A percentile compares a stretch with the other conserved stretches of the same genome.
Evolutionary conservation across 2,888 invertebrate genomes (phyloP).

Genomic region (Rhabditoides inermis): DNA sequence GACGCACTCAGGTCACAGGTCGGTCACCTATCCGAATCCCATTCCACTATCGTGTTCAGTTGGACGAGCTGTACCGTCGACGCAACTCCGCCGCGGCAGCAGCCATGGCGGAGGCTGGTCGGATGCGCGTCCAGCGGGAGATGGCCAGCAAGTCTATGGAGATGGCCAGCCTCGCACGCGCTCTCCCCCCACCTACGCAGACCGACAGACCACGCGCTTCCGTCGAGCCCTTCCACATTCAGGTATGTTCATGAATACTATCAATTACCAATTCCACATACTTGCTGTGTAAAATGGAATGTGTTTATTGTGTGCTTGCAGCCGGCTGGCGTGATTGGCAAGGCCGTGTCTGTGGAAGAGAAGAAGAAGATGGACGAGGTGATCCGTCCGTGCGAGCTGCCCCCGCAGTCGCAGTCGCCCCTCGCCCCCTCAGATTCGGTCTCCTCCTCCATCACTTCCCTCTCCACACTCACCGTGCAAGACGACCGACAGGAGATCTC

Average conservation of each 20-base stretch:
- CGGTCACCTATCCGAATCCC: background rate
- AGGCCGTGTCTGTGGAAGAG: slow-evolving; percentile 7
- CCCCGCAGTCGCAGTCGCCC: slow-evolving; percentile 6
- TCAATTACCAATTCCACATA: background rate
- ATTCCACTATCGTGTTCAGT: slow-evolving; percentile 59
- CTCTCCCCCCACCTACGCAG: too few species aligned
- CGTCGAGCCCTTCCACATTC: slow-evolving; percentile 48
- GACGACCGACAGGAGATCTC: slow-evolving; percentile 12
- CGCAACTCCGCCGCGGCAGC: slow-evolving; percentile 62
- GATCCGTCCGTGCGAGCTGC: slow-evolving; percentile 8
- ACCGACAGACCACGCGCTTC: slow-evolving; percentile 49
- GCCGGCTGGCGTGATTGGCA: slow-evolving; percentile 3
- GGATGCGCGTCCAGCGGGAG: too few species aligned
- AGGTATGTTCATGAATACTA: slow-evolving; percentile 6
- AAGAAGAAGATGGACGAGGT: slow-evolving; percentile 5
- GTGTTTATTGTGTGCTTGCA: slow-evolving; percentile 9
- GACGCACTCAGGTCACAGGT: slow-evolving; percentile 71
- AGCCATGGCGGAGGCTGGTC: slow-evolving; percentile 62
- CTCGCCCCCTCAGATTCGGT: too few species aligned
- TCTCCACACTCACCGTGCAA: background rate
- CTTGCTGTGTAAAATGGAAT: slow-evolving; percentile 7
- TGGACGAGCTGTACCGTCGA: slow-evolving; percentile 74
- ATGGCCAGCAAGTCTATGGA: background rate
- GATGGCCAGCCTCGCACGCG: background rate
- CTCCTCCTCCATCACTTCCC: too few species aligned